A percentile compares a stretch with the other conserved stretches of the same genome.
These are phyloP conservation scores for Brevipalpus yothersi DNA, from an alignment of 1,140 invertebrate genomes.

Conservation along the genomic window DNA sequence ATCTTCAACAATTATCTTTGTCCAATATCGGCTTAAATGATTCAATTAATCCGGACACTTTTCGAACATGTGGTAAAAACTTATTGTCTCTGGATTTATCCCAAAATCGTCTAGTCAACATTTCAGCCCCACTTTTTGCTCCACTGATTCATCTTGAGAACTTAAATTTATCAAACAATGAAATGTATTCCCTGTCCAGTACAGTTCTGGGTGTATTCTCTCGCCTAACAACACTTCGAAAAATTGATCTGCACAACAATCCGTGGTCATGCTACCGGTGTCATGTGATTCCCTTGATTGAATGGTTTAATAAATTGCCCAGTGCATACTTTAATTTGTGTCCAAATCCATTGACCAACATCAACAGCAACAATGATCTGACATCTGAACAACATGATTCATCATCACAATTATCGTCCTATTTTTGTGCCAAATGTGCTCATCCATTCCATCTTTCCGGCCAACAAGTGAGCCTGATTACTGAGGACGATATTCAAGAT, in stretches of 20 bases:
- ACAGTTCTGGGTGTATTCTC: not conserved
- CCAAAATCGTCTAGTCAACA: constrained; percentile 24
- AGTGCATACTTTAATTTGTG: constrained; percentile 11
- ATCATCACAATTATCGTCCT: too few relatives aligned
- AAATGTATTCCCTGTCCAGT: constrained; percentile 10
- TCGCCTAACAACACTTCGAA: not conserved
- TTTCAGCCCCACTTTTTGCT: constrained; percentile 39
- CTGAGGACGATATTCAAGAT: constrained; percentile 8
- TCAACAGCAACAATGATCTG: too few relatives aligned
- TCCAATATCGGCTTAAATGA: not conserved
- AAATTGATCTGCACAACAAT: constrained; percentile 27
- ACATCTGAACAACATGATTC: too few relatives aligned
- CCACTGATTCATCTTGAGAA: constrained; percentile 33
- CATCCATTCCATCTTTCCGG: constrained; percentile 10
- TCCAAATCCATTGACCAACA: not conserved
- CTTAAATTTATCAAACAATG: constrained; percentile 40
- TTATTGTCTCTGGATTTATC: constrained; percentile 21
- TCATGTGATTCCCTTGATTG: constrained; percentile 16
- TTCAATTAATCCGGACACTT: constrained; percentile 22
- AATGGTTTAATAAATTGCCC: constrained; percentile 15
- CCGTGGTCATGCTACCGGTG: constrained; percentile 41
- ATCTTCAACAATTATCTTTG: not conserved
- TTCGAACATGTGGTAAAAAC: constrained; percentile 18
- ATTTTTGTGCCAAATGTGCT: constrained; percentile 14
- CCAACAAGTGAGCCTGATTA: constrained; percentile 9